Percentiles rank a stretch among this genome's conserved stretches.
Evolutionary conservation across 2,797 vertebrate species (phyloP).

Genomic region (Chaetodon trifasciatus): DNA sequence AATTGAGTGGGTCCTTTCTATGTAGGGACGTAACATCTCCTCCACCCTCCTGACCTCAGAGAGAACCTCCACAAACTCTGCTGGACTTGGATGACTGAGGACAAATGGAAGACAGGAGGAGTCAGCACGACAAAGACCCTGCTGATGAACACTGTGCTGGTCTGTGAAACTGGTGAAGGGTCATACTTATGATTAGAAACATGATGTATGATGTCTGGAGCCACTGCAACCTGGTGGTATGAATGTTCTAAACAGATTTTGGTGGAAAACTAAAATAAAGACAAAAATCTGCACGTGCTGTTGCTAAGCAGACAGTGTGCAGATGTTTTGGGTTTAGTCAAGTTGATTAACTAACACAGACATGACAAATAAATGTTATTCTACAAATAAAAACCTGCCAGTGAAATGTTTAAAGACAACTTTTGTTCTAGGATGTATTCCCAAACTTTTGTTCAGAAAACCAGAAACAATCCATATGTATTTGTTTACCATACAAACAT

Average conservation of each 20-base stretch:
- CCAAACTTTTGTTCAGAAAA: no score
- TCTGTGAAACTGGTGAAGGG: neutral
- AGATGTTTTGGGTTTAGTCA: neutral
- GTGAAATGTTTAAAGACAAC: neutral
- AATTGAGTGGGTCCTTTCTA: slow-evolving; percentile 89
- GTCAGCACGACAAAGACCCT: neutral
- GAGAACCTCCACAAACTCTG: slow-evolving; percentile 88
- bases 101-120: slow-evolving; percentile 4
- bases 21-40: slow-evolving; percentile 88
- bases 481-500: no score
- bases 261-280: neutral
- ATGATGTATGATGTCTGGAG: neutral
- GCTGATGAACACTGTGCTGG: neutral
- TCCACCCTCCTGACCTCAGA: slow-evolving; percentile 88
- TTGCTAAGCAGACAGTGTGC: neutral
- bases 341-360: neutral
- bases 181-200: neutral
- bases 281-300: neutral
- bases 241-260: neutral
- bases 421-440: neutral
- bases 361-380: neutral
- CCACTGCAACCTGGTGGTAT: neutral
- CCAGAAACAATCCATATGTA: no score
- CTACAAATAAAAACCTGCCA: neutral
- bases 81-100: slow-evolving; percentile 87